Evolutionary conservation across 2,113 vertebrate genomes (phyloP).

Genomic region (Pluvialis apricaria): DNA sequence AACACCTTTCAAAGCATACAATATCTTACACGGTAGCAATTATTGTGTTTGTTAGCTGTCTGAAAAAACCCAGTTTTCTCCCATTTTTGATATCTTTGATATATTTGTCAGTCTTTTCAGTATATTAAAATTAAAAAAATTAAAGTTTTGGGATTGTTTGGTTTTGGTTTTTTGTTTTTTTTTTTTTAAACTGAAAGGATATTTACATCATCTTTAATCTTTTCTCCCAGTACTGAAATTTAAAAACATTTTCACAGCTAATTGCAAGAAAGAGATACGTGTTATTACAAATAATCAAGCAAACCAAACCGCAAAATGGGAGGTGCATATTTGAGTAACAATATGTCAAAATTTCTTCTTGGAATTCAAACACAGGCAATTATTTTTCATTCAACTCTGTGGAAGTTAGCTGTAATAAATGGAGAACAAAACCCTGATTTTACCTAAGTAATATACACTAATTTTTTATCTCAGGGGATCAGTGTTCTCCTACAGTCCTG

Average conservation of each 20-base stretch:
- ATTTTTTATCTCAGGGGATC: background rate
- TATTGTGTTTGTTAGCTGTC: background rate
- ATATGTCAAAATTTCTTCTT: background rate
- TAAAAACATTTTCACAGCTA: background rate
- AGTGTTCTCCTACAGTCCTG: background rate
- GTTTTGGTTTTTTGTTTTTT: too few species aligned
- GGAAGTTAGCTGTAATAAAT: background rate
- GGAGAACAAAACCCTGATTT: background rate
- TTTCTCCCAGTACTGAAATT: background rate
- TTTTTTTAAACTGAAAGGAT: background rate
- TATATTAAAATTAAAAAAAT: background rate
- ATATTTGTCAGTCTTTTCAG: background rate
- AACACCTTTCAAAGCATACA: background rate
- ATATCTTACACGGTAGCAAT: background rate
- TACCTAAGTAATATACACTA: background rate
- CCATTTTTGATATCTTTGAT: background rate
- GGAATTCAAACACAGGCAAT: background rate
- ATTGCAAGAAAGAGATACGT: background rate
- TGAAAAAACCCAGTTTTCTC: background rate
- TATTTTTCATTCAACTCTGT: background rate
- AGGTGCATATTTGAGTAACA: background rate
- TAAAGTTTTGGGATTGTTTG: accelerated
- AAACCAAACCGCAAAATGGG: background rate
- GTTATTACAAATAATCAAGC: background rate
- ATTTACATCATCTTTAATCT: background rate